Conservation (phyloP, 2,888 invertebrate species). For the Epistrophe eligans region DNA sequence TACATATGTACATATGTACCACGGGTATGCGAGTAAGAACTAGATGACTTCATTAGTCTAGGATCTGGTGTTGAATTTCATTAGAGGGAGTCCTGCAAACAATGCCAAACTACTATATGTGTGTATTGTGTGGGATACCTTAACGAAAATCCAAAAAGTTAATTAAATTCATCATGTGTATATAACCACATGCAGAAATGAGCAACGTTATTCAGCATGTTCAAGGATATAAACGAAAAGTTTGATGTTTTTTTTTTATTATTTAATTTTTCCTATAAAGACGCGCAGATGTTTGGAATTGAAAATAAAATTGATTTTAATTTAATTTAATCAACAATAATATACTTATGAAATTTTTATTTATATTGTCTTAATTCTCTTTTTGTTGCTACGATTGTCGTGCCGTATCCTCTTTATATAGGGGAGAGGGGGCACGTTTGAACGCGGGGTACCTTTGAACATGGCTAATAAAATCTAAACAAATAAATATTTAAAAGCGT, state of each 20-base stretch:
- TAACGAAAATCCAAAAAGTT: slow-evolving; percentile 44
- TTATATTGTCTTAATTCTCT: too few relatives aligned
- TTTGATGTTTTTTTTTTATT: neutral
- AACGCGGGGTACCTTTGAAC: too few relatives aligned
- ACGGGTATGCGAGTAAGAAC: slow-evolving; percentile 21
- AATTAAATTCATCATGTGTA: slow-evolving; percentile 64
- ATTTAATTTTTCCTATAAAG: neutral
- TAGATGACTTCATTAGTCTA: slow-evolving; percentile 68
- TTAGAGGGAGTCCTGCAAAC: slow-evolving; percentile 53
- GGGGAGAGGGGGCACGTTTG: too few relatives aligned
- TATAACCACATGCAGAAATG: slow-evolving; percentile 36
- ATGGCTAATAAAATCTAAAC: too few relatives aligned
- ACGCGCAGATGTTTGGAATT: neutral
- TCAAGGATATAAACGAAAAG: neutral
- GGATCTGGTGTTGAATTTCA: slow-evolving; percentile 59
- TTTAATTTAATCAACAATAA: neutral
- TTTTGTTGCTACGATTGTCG: too few relatives aligned
- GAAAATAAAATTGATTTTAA: neutral
- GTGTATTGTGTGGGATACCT: slow-evolving; percentile 6
- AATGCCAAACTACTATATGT: slow-evolving; percentile 17
- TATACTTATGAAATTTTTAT: too few relatives aligned
- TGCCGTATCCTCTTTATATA: too few relatives aligned
- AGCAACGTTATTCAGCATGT: neutral
- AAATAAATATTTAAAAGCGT: too few relatives aligned
- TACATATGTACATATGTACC: slow-evolving; percentile 1